phyloP scores from a whole-genome alignment of 2,888 invertebrate genomes.

The Timema cristinae region DNA sequence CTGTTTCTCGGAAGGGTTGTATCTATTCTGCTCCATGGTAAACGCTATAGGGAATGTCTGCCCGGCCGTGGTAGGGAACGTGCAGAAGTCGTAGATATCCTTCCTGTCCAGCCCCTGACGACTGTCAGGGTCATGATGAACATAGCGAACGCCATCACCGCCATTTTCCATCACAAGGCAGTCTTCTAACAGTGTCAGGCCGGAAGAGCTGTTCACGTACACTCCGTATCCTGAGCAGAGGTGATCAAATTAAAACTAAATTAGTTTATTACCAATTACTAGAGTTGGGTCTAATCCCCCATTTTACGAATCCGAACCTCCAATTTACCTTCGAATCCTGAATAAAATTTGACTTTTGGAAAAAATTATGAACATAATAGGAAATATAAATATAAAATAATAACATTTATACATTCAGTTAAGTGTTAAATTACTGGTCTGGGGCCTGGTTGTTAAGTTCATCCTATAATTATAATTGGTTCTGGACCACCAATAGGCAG shows the following conservation, averaged over 20 bases:
- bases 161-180: conserved; percentile 79
- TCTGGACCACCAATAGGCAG: too few relatives aligned
- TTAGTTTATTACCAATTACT: too few relatives aligned
- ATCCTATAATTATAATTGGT: too few relatives aligned
- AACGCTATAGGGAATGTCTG: conserved; percentile 85
- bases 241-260: too few relatives aligned
- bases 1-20: conserved; percentile 62
- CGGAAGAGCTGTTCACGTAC: conserved; percentile 84
- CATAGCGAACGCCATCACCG: conserved; percentile 85
- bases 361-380: conserved; percentile 22
- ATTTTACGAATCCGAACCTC: too few relatives aligned
- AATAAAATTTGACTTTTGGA: too few relatives aligned
- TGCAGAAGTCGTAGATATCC: conserved; percentile 80
- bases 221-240: conserved; percentile 69
- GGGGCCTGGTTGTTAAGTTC: too few relatives aligned
- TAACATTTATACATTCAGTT: not conserved
- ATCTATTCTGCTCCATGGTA: conserved; percentile 74
- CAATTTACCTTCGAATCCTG: too few relatives aligned
- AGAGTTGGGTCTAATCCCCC: too few relatives aligned
- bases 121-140: conserved; percentile 72
- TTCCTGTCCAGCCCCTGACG: conserved; percentile 70
- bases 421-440: too few relatives aligned
- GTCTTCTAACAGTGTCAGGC: conserved; percentile 71
- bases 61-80: conserved; percentile 73
- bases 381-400: conserved; percentile 7